These are phyloP conservation scores for Microtus montanus DNA, from an alignment of 2,113 vertebrate species.

Conservation along the genomic window DNA sequence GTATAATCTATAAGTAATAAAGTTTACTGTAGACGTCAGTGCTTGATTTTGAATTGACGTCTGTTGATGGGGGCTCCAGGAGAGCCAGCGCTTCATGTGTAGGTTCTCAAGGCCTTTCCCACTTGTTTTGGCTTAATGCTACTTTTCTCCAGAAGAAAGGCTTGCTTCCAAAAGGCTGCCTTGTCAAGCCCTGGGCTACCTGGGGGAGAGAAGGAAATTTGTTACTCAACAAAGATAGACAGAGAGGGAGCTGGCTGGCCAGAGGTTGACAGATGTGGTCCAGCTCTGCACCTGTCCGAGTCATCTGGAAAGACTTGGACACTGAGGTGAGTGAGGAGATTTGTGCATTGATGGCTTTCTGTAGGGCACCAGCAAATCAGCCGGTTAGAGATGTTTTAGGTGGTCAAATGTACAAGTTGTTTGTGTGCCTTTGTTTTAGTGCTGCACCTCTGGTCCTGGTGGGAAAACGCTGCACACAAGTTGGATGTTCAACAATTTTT, in stretches of 20 bases:
- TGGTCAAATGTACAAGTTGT: neutral
- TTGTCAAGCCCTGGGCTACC: neutral
- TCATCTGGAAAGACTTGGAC: neutral
- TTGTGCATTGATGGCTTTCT: conserved; percentile 1
- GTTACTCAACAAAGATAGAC: neutral
- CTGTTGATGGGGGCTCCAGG: neutral
- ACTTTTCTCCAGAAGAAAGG: neutral
- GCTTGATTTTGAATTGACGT: neutral
- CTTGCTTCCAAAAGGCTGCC: neutral
- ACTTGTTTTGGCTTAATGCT: neutral
- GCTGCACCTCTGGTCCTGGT: neutral
- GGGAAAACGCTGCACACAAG: neutral
- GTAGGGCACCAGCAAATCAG: neutral
- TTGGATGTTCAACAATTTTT: conserved; percentile 33
- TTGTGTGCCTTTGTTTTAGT: neutral
- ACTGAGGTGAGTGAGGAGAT: neutral
- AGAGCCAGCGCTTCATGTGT: neutral
- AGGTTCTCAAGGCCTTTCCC: neutral
- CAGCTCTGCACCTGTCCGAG: neutral
- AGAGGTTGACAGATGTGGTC: neutral
- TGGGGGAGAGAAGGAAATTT: neutral
- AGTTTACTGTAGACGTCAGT: neutral
- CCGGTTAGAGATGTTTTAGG: neutral
- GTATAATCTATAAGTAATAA: neutral
- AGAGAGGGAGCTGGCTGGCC: neutral